Evolutionary conservation across 1,140 invertebrate genomes (phyloP), one percentile per base, ranked within the genome.

Genomic region (Bacillus rossius): DNA sequence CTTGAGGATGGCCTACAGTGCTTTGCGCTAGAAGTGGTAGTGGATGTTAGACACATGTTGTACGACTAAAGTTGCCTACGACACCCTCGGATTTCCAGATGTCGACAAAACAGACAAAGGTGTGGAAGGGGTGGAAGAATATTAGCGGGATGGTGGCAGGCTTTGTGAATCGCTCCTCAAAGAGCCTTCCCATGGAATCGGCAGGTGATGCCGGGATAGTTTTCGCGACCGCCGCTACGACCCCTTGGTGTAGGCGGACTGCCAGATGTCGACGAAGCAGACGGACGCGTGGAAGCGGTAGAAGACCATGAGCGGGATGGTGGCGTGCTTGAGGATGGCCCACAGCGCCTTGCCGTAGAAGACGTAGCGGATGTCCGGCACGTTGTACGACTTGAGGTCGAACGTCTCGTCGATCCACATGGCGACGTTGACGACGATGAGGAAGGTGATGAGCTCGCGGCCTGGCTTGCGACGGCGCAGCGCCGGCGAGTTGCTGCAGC

Each of bases 251-350:
- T 92, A 92, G 3, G 87, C 85, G 38, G 84, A 84, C 68, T 87
- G 85, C 89, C 90, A 92, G 60, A 92, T 89, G 69, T 92, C 88
- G 8, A 86, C 87, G 34, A 92, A 79, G 69, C 88, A 91, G 16
- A 90, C 88, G 26, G 87, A 87, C 0, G 87, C 88, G 73, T 92
- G 91, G 74, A 91, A 93, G 52, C 89, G 77, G 64, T 87, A 92
- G 75, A 91, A 92, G 74, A 92, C 85, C 48, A 86, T 86, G 0
- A 92, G 74, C 1, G 89, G 89, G 29, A 90, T 73, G 40, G 86
- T 87, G 54, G 88, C 75, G 66, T 91, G 88, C n/a, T 83, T 85
- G 13, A 92, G 77, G 23, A 91, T 82, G 40, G 84, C 84, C 88
- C 89, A 91, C 7, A 85, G 65, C 2, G 78, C 76, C 64, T 80